A percentile compares a stretch with the other conserved stretches of the same genome.
Evolutionary conservation across 2,888 invertebrate species (phyloP).

Genomic region (Melinaea marsaeus): DNA sequence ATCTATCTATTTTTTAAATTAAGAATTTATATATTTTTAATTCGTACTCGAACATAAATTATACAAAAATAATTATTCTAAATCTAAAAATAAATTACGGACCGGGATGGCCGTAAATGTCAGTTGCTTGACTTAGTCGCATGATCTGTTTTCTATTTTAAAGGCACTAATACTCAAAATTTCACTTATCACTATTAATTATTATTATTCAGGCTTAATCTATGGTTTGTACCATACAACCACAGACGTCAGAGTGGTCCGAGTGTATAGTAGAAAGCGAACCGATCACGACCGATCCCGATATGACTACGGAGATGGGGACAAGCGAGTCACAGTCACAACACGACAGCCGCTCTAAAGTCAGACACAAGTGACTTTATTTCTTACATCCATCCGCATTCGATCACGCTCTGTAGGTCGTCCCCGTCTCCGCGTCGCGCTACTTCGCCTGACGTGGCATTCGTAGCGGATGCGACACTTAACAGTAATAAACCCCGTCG

Average conservation of each 20-base stretch:
- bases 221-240: slow-evolving; percentile 74
- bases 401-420: slow-evolving; percentile 68
- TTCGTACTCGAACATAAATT: slow-evolving; percentile 67
- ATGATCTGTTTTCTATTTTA: slow-evolving; percentile 76
- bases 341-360: slow-evolving; percentile 38
- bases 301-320: slow-evolving; percentile 68
- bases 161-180: slow-evolving; percentile 73
- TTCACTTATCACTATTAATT: slow-evolving; percentile 72
- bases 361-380: slow-evolving; percentile 39
- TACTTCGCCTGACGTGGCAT: slow-evolving; percentile 53
- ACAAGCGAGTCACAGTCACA: slow-evolving; percentile 70
- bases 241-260: slow-evolving; percentile 59
- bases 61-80: slow-evolving; percentile 63
- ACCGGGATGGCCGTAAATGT: slow-evolving; percentile 77
- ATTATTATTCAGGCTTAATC: slow-evolving; percentile 70
- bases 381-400: slow-evolving; percentile 64
- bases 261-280: slow-evolving; percentile 75
- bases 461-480: slow-evolving; percentile 61
- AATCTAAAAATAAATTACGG: slow-evolving; percentile 73
- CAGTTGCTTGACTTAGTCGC: slow-evolving; percentile 77
- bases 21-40: slow-evolving; percentile 65
- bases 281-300: slow-evolving; percentile 73
- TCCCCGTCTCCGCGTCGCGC: slow-evolving; percentile 70
- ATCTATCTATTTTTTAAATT: slow-evolving; percentile 64
- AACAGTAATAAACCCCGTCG: slow-evolving; percentile 68